Evolutionary conservation across 2,797 vertebrate genomes (phyloP), one percentile per base, ranked within the genome.

Genomic region (Pipistrellus pipistrellus): DNA sequence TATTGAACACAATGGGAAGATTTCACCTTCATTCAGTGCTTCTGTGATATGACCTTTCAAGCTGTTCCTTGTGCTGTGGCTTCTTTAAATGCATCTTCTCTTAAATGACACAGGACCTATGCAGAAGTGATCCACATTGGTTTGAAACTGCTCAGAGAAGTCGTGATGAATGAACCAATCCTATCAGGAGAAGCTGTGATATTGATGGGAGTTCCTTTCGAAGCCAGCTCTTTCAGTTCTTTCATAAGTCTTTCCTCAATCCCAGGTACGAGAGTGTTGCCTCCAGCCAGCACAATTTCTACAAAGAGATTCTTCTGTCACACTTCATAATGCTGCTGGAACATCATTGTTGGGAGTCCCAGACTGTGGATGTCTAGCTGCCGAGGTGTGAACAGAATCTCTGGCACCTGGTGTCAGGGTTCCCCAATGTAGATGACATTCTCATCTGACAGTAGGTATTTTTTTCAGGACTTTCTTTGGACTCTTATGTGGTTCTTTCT

Each of bases 1-100:
- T 80, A 90, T 64, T 41, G 51, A 75, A 55, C 21, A 53, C 38
- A 51, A 2, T 66, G 32, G 44, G 17, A 87, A 27, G 41, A 78
- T 66, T 35, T 53, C 23, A 51, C 27, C 27, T 90, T 30, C 48
- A 8, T 30, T 27, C 44, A 84, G 7, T 48, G 38, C 17, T 95
- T 44, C 38, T 64, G 20, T 41, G 35, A 62, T 21, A 13, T 68
- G 25, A n/a, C 57, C 77, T 48, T 88, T 88, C 6, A 32, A 21
- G n/a, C 8, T 59, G 46, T 80, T 14, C 20, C 76, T 21, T 46
- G 30, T 46, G n/a, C 44, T 78, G 30, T 64, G 9, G 14, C 41
- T 20, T 21, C 15, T 75, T 86, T 93, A 98, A 86, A 97, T 97
- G 82, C 97, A 97, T n/a, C 91, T 97, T 82, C 94, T 95, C n/a